These are phyloP conservation scores for Amphilophus citrinellus DNA, from an alignment of 2,113 vertebrate species.

Conservation along the genomic window DNA sequence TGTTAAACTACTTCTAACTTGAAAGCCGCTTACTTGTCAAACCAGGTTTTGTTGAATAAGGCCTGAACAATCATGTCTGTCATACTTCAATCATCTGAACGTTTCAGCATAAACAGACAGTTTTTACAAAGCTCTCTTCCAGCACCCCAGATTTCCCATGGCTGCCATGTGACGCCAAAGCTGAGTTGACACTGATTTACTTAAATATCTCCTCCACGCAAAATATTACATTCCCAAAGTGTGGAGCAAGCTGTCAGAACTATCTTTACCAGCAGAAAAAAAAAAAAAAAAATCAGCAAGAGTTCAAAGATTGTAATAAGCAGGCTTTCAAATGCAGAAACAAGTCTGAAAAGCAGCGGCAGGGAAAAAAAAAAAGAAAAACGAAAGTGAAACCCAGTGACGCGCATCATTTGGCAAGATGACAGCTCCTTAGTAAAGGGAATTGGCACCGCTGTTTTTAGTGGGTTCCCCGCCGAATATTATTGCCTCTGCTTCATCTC, in stretches of 20 bases:
- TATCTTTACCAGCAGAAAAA: not conserved
- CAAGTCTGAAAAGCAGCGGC: constrained; percentile 44
- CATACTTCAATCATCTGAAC: constrained; percentile 3
- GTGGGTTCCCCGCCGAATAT: constrained; percentile 59
- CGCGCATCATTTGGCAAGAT: constrained; percentile 65
- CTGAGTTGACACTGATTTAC: constrained; percentile 29
- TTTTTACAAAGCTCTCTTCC: constrained; percentile 20
- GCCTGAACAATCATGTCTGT: not conserved
- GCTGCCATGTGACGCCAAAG: constrained; percentile 24
- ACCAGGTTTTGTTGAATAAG: not conserved
- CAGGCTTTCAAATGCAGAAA: constrained; percentile 56
- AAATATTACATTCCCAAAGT: constrained; percentile 42
- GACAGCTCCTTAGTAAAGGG: constrained; percentile 70
- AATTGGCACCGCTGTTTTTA: constrained; percentile 63
- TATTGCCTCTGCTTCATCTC: constrained; percentile 65
- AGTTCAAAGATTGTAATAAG: constrained; percentile 65
- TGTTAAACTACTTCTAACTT: not conserved
- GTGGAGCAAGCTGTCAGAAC: constrained; percentile 54
- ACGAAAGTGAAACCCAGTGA: constrained; percentile 52
- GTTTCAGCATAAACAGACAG: not conserved
- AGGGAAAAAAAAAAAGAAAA: not conserved
- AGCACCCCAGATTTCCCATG: not conserved
- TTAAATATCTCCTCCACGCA: constrained; percentile 27
- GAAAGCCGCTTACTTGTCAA: not conserved
- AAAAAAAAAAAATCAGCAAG: constrained; percentile 10